phyloP scores from a whole-genome alignment of 2,888 invertebrate species.

The Philonicus albiceps region DNA sequence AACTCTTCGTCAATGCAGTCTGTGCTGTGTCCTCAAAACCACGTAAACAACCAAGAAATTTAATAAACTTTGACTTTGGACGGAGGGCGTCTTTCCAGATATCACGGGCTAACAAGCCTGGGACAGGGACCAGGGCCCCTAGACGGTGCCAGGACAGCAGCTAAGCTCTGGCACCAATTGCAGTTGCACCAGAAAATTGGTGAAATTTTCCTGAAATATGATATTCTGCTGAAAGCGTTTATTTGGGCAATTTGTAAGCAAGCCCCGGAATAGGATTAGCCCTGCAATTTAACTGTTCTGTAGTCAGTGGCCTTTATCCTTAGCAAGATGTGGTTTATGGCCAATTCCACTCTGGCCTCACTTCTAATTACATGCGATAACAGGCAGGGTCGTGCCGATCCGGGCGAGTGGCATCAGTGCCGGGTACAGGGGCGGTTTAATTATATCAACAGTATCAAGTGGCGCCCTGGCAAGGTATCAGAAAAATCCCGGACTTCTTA shows the following conservation, averaged over 20 bases:
- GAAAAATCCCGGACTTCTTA: slow-evolving; percentile 29
- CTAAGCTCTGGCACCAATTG: not conserved
- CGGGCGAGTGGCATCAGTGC: not conserved
- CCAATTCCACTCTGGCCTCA: not conserved
- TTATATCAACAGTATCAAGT: not conserved
- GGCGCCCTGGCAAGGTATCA: not conserved
- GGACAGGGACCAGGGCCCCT: not conserved
- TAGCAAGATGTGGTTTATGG: slow-evolving; percentile 16
- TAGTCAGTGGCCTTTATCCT: not conserved
- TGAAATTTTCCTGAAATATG: not conserved
- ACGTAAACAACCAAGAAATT: not conserved
- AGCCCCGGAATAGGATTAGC: not conserved
- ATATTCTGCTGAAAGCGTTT: not conserved
- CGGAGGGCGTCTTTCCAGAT: not conserved
- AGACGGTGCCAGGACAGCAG: not conserved
- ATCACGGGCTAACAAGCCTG: not conserved
- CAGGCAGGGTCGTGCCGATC: not conserved
- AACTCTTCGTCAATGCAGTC: not conserved
- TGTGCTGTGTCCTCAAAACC: not conserved
- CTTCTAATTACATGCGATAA: slow-evolving; percentile 22
- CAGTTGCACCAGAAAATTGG: not conserved
- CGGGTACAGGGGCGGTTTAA: not conserved
- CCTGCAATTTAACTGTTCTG: not conserved
- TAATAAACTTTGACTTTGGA: not conserved
- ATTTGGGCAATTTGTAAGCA: slow-evolving; percentile 5